Evolutionary conservation across 2,113 vertebrate genomes (phyloP).

Genomic region (Grantiella picta): DNA sequence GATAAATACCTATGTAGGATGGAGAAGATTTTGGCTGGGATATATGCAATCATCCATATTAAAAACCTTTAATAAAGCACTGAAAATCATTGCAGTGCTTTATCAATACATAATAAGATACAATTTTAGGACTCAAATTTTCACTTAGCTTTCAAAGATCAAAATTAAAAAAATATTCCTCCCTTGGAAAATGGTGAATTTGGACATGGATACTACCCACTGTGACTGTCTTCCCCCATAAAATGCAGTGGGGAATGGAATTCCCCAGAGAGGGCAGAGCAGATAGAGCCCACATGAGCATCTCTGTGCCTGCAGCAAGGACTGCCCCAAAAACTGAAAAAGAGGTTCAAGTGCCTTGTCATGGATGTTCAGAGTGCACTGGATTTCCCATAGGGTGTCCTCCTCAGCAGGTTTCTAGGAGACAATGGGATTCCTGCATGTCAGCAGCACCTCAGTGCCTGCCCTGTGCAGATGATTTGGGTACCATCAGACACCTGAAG

Average conservation of each 20-base stretch:
- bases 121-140: not conserved
- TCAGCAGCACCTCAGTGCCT: fast-evolving
- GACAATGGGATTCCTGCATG: not conserved
- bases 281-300: not conserved
- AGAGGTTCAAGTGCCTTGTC: not conserved
- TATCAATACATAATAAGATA: not conserved
- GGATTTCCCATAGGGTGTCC: fast-evolving
- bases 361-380: fast-evolving
- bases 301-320: not conserved
- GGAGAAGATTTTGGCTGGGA: slow-evolving; percentile 31
- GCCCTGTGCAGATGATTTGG: not conserved
- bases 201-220: not conserved
- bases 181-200: not conserved
- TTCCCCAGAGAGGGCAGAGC: not conserved
- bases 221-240: not conserved
- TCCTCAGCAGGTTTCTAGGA: not conserved
- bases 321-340: not conserved
- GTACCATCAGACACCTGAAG: not conserved
- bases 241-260: not conserved
- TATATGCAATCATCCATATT: slow-evolving; percentile 36
- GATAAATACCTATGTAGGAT: slow-evolving; percentile 57
- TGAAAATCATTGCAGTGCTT: not conserved
- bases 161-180: not conserved
- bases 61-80: slow-evolving; percentile 41
- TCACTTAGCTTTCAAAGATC: not conserved